phyloP scores from a whole-genome alignment of 2,113 vertebrate genomes.

The Zapornia atra region DNA sequence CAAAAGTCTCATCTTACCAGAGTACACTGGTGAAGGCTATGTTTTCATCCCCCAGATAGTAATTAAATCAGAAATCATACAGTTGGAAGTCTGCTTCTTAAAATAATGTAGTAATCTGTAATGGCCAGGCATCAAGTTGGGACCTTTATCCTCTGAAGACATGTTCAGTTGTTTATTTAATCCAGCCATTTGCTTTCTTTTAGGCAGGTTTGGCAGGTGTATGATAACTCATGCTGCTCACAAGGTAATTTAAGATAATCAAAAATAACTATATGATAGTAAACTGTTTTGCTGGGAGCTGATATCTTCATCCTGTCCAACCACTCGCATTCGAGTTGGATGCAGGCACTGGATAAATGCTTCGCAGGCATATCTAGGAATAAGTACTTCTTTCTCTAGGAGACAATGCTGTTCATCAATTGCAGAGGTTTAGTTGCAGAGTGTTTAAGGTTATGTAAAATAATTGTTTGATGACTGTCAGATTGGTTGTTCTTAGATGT shows the following conservation, averaged over 20 bases:
- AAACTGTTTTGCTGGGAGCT: neutral
- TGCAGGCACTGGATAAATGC: neutral
- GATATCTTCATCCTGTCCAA: neutral
- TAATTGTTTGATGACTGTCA: neutral
- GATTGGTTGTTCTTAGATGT: slow-evolving; percentile 1
- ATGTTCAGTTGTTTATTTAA: neutral
- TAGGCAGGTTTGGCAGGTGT: neutral
- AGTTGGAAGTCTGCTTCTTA: slow-evolving; percentile 60
- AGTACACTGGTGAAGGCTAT: neutral
- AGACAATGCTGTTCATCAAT: neutral
- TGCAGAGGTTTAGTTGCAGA: neutral
- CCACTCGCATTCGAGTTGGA: neutral
- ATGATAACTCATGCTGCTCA: neutral
- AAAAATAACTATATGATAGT: neutral
- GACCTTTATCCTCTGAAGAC: slow-evolving; percentile 34
- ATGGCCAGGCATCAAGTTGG: neutral
- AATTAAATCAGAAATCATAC: slow-evolving; percentile 51
- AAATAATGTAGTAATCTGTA: slow-evolving; percentile 43
- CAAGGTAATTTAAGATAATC: neutral
- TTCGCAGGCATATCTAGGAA: slow-evolving; percentile 5
- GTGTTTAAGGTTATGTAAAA: slow-evolving; percentile 6
- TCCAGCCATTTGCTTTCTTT: neutral
- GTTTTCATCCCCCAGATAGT: slow-evolving; percentile 52
- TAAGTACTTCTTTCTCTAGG: neutral
- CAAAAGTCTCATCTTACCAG: neutral